Evolutionary conservation across 2,888 invertebrate genomes (phyloP).

Genomic region (Lasioglossum pauxillum): DNA sequence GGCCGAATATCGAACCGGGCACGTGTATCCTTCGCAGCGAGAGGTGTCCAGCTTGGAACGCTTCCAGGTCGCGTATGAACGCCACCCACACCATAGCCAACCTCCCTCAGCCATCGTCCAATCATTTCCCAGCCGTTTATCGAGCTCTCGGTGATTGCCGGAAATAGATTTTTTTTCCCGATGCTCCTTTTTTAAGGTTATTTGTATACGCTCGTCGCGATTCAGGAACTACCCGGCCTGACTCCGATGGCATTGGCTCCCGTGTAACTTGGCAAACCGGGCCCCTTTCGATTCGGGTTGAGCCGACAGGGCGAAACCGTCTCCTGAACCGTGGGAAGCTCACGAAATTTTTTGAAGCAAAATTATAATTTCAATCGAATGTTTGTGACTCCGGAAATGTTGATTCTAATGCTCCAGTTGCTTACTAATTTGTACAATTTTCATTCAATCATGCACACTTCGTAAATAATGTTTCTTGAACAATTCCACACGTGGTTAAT

Average conservation of each 20-base stretch:
- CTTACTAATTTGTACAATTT: too few species aligned
- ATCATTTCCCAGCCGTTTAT: conserved; percentile 30
- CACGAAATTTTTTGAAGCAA: not conserved
- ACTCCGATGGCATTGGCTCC: not conserved
- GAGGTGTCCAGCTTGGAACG: conserved; percentile 47
- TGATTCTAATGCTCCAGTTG: too few species aligned
- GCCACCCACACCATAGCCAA: not conserved
- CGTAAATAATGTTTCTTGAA: too few species aligned
- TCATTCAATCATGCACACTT: too few species aligned
- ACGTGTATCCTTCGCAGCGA: conserved; percentile 8
- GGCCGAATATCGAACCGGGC: conserved; percentile 21
- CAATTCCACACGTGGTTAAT: too few species aligned
- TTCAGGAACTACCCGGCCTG: not conserved
- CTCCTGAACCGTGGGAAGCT: not conserved
- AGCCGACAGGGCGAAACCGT: not conserved
- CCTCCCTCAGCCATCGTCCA: not conserved
- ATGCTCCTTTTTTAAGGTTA: not conserved
- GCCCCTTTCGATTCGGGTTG: not conserved
- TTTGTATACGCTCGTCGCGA: conserved; percentile 12
- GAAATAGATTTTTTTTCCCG: conserved; percentile 16
- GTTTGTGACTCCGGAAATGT: too few species aligned
- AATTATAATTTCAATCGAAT: too few species aligned
- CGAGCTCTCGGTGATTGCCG: conserved; percentile 10
- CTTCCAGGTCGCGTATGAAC: conserved; percentile 36
- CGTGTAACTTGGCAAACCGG: not conserved